Base-by-base conservation (phyloP, 1,140 invertebrate genomes). In the Lucilia sericata region DNA sequence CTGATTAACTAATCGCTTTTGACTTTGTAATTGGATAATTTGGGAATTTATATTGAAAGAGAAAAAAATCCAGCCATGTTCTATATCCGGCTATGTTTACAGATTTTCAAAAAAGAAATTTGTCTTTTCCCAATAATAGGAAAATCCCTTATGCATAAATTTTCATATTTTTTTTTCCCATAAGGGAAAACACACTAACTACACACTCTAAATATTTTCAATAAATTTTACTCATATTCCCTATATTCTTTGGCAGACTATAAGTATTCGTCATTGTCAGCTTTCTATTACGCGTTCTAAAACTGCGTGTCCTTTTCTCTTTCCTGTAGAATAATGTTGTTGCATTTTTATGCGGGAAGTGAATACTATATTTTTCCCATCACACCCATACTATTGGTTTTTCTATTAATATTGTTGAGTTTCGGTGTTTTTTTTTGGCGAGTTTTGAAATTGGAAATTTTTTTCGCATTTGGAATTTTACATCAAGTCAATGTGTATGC, bases 1-100 rank as follows among this genome's bases (percentile, higher is more conserved):
- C 17, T 21, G n/a, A 21, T 70, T 10, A 70, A 80, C 49, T 80
- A 80, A 80, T 80, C 76, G 42, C n/a, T n/a, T n/a, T n/a, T 80
- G 76, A 80, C 76, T 80, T 80, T 80, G 76, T 80, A 80, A 80
- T 80, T 80, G 76, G 76, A 80, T 80, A 80, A 80, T 80, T 25
- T 76, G 74, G 74, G 36, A 76, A 76, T 76, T 76, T 76, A 30
- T 76, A 36, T 36, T 36, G 30, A 36, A 76, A 21, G 49, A 51
- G 12, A 51, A n/a, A n/a, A n/a, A n/a, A n/a, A n/a, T n/a, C n/a
- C n/a, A n/a, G n/a, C n/a, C n/a, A n/a, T n/a, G n/a, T n/a, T n/a
- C n/a, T n/a, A n/a, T n/a, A 51, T 36, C 74, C 74, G 74, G 74
- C 2, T 74, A 30, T 74, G 19, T 30, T 74, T 74, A 74, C 21